Evolutionary conservation across 2,113 vertebrate species (phyloP), one percentile per base, ranked within the genome.

Genomic region (Lepisosteus osseus): DNA sequence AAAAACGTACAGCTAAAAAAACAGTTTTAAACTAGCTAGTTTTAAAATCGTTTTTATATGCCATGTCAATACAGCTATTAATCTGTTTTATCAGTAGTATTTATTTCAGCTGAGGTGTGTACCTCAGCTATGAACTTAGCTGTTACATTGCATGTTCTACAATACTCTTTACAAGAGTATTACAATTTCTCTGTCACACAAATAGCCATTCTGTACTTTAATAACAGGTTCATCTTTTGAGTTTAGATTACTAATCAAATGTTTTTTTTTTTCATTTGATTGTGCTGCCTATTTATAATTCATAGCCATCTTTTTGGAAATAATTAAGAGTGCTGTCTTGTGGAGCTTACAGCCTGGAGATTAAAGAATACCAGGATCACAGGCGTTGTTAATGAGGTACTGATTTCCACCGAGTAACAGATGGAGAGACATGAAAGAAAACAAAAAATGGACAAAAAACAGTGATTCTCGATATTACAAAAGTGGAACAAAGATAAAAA

Each of bases 291-390:
- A 9, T 51, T 51, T 6, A 82, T 82, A 89, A 83, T 86, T 87
- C 89, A 87, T 85, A 80, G 78, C 84, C 81, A 75, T 82, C 72
- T 84, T 86, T 86, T 81, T 75, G 89, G 88, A 90, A 87, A 86
- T 87, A 91, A 92, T 92, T 90, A 92, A 90, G 80, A 9, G 47
- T 51, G 47, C 5, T 51, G 47, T 51, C 9, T 51, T 51, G 47
- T 85, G 71, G 73, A 87, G 90, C 90, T 93, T 92, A 92, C 86
- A 90, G 88, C 86, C 79, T 29, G 84, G 88, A 90, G 89, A 93
- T 92, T 91, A 91, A 92, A 92, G 89, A 87, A 78, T 87, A 81
- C 78, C 77, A 75, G 89, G 88, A 93, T 93, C 89, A 92, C 83
- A 92, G 89, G 87, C 83, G 78, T 82, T 82, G 83, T 80, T 89